Evolutionary conservation across 2,888 invertebrate genomes (phyloP).

Genomic region (Eretmocerus hayati): DNA sequence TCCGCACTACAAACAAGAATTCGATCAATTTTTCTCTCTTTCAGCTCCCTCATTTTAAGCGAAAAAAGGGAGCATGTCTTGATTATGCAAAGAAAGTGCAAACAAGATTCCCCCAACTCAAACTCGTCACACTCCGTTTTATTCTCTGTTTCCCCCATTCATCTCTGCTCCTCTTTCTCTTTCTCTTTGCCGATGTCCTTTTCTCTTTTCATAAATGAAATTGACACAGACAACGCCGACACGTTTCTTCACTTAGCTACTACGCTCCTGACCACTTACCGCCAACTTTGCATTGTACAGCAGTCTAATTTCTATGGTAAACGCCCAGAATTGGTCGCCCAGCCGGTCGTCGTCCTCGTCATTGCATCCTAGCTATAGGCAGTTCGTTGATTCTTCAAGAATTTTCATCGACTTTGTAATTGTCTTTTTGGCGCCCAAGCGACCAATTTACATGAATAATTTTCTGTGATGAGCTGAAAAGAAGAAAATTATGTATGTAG

Average conservation of each 20-base stretch:
- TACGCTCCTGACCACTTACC: slow-evolving; percentile 20
- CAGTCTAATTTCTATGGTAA: slow-evolving; percentile 23
- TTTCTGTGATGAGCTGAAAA: neutral
- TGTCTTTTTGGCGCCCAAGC: slow-evolving; percentile 15
- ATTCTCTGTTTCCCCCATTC: neutral
- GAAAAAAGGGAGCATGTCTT: slow-evolving; percentile 7
- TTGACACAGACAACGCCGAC: slow-evolving; percentile 20
- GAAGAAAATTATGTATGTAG: neutral
- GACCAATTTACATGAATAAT: slow-evolving; percentile 18
- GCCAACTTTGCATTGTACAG: slow-evolving; percentile 26
- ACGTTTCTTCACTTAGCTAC: slow-evolving; percentile 24
- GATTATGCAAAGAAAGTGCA: slow-evolving; percentile 20
- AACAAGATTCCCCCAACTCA: slow-evolving; percentile 15
- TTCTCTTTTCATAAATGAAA: slow-evolving; percentile 9
- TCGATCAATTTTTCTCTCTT: too few species aligned
- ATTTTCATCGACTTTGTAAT: slow-evolving; percentile 18
- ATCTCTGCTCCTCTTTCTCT: neutral
- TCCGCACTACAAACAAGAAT: too few species aligned
- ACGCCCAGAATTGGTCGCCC: slow-evolving; percentile 6
- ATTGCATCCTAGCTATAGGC: neutral
- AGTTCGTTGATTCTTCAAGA: slow-evolving; percentile 5
- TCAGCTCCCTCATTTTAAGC: too few species aligned
- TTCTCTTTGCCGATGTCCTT: neutral
- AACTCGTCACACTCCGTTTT: too few species aligned
- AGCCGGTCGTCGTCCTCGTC: neutral